Conservation (phyloP, 2,113 vertebrate genomes). For the Lipotes vexillifer region DNA sequence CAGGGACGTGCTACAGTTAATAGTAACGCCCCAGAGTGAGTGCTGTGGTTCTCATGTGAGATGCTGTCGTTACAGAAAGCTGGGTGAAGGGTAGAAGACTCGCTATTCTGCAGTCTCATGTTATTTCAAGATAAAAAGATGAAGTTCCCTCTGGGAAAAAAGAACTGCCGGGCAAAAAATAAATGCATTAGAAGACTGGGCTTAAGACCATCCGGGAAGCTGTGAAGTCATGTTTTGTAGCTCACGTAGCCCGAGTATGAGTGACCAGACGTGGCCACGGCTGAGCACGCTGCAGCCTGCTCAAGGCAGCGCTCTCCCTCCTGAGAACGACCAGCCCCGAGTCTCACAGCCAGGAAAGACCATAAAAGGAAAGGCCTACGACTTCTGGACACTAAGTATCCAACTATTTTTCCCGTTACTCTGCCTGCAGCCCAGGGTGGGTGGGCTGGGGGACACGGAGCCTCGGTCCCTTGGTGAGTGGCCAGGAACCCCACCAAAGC, state of each 20-base stretch:
- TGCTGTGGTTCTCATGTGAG: rapidly evolving
- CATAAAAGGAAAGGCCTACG: neutral
- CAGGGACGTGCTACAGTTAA: rapidly evolving
- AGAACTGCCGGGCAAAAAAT: neutral
- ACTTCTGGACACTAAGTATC: neutral
- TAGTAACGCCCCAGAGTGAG: no score
- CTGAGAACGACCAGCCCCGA: rapidly evolving
- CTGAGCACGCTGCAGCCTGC: rapidly evolving
- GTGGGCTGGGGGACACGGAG: no score
- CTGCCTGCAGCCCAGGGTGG: neutral
- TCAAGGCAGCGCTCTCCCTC: rapidly evolving
- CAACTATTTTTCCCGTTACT: neutral
- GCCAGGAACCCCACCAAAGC: neutral
- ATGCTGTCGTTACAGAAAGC: rapidly evolving
- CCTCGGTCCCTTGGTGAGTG: neutral
- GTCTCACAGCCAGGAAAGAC: neutral
- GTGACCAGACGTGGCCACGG: rapidly evolving
- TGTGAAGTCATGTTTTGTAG: rapidly evolving
- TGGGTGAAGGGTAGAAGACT: rapidly evolving
- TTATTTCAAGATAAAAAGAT: neutral
- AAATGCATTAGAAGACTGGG: rapidly evolving
- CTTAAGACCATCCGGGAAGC: rapidly evolving
- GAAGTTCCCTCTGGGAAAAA: neutral
- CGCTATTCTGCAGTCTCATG: neutral
- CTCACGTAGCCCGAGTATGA: no score